Evolutionary conservation across 2,888 invertebrate genomes (phyloP), one percentile per base, ranked within the genome.

Genomic region (Agrotis clavis): DNA sequence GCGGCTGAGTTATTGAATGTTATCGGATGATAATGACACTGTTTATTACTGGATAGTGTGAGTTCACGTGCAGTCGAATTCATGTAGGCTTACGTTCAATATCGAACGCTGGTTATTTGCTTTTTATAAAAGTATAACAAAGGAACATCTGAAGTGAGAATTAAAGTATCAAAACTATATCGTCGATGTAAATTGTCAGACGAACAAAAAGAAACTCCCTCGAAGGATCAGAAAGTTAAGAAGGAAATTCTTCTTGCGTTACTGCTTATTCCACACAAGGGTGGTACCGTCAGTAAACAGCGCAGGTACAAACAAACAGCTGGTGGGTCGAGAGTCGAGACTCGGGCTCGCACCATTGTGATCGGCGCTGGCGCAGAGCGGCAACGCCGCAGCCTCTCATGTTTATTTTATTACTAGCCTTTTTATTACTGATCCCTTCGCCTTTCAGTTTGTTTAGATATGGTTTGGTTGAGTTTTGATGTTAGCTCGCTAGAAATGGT

Each of bases 221-320:
- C 19, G 3, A 64, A 51, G n/a, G n/a, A 68, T 6, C 48, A 65
- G 61, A 68, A 74, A 67, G 61, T 2, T 14, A 45, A 56, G 16
- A 62, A 25, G 45, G 69, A 79, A 80, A 77, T 48, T 35, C 16
- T 30, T 59, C n/a, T 71, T 75, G 54, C 41, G 69, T 62, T 79
- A 79, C 74, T 79, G 82, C 57, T 81, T 71, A 70, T 59, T 60
- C 70, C 62, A 70, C 47, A 59, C 63, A 68, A 64, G 69, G 74
- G 68, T 53, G 70, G 74, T 61, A 56, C 68, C 69, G 85, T 87
- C 87, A 87, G 90, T 87, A 93, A 93, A 93, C 91, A 92, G 54
- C 77, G 86, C 93, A 94, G 94, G 94, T 94, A 93, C 91, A 90
- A 92, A 93, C 91, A 90, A 92, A 91, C 94, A 94, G 94, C 92